Evolutionary conservation across 2,797 vertebrate species (phyloP).

Genomic region (Syngnathus rostellatus): DNA sequence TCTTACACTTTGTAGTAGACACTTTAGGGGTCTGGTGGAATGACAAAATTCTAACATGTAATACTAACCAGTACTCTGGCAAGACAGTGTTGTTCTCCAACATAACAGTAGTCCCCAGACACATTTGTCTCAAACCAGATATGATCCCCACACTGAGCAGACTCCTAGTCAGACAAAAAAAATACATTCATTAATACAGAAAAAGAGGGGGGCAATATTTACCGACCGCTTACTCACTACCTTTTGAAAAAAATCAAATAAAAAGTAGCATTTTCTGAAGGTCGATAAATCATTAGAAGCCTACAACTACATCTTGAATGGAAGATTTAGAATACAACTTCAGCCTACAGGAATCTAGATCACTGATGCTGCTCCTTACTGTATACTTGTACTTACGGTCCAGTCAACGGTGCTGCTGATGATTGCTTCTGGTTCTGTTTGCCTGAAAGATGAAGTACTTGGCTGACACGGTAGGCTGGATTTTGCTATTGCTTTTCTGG

Average conservation of each 20-base stretch:
- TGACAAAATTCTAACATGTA: too few relatives aligned
- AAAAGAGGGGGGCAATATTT: too few relatives aligned
- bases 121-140: constrained; percentile 92
- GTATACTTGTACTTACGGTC: constrained; percentile 75
- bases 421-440: constrained; percentile 70
- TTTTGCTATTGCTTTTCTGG: constrained; percentile 91
- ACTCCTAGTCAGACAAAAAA: constrained; percentile 68
- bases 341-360: too few relatives aligned
- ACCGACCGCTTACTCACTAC: too few relatives aligned
- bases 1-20: too few relatives aligned
- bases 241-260: too few relatives aligned
- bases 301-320: too few relatives aligned
- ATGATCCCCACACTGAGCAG: constrained; percentile 84
- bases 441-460: constrained; percentile 57
- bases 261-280: too few relatives aligned
- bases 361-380: too few relatives aligned
- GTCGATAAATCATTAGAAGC: too few relatives aligned
- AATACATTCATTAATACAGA: not conserved
- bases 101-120: constrained; percentile 91
- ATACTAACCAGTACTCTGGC: constrained; percentile 82
- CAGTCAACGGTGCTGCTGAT: constrained; percentile 85
- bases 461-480: constrained; percentile 80
- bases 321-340: too few relatives aligned
- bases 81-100: constrained; percentile 89
- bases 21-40: not conserved